A percentile compares a stretch with the other conserved stretches of the same genome.
Conservation (phyloP, 1,140 invertebrate species). For the Cydia splendana region DNA sequence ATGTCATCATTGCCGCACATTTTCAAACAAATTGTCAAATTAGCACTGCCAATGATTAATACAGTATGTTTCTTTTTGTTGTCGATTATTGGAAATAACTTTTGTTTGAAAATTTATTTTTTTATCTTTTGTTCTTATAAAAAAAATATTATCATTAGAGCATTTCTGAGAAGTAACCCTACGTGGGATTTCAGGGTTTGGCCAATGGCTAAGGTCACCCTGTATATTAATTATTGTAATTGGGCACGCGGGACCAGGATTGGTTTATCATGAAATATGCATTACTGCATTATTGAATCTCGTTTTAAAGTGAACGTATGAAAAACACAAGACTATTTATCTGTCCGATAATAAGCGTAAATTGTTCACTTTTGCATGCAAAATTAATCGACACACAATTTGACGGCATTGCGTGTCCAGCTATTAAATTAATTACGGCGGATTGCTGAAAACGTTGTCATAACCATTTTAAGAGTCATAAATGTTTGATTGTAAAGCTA, state of each 20-base stretch:
- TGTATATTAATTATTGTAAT: neutral
- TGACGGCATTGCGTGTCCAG: constrained; percentile 23
- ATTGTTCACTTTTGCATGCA: constrained; percentile 25
- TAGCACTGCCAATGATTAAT: no score
- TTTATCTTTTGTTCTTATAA: no score
- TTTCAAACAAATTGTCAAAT: no score
- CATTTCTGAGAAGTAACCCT: no score
- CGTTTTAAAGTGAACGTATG: constrained; percentile 1
- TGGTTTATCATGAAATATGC: neutral
- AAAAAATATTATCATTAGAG: no score
- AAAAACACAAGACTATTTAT: constrained; percentile 21
- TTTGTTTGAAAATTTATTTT: no score
- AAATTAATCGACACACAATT: constrained; percentile 28
- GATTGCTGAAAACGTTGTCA: constrained; percentile 31
- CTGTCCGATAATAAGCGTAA: constrained; percentile 3
- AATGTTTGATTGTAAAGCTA: constrained; percentile 15
- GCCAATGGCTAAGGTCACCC: no score
- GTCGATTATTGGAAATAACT: no score
- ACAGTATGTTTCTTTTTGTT: no score
- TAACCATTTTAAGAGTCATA: constrained; percentile 28
- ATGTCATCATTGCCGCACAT: no score
- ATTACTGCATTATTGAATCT: neutral
- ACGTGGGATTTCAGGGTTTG: no score
- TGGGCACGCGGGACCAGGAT: neutral
- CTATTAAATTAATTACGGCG: constrained; percentile 29